Evolutionary conservation across 2,888 invertebrate genomes (phyloP).

Genomic region (Isoperla grammatica): DNA sequence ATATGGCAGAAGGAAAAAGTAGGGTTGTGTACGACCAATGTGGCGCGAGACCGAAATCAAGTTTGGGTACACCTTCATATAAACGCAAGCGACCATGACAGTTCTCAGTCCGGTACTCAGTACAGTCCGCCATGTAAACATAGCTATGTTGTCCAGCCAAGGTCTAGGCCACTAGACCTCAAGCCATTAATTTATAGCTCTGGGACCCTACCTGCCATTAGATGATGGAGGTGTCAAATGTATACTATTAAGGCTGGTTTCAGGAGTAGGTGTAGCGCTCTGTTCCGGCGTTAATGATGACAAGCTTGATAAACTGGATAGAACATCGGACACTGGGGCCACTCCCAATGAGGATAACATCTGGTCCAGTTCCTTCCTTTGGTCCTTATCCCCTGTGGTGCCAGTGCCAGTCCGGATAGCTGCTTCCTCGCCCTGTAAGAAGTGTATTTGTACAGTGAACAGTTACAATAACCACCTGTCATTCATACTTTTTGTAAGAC

Average conservation of each 20-base stretch:
- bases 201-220: conserved; percentile 5
- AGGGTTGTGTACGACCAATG: too few relatives aligned
- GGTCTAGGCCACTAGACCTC: too few relatives aligned
- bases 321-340: conserved; percentile 79
- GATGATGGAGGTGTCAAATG: conserved; percentile 39
- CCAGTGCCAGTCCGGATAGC: conserved; percentile 42
- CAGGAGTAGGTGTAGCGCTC: conserved; percentile 62
- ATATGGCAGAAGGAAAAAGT: too few relatives aligned
- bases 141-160: too few relatives aligned
- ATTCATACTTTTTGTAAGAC: not conserved
- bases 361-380: conserved; percentile 70
- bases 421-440: conserved; percentile 45
- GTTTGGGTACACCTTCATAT: too few relatives aligned
- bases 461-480: not conserved
- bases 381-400: conserved; percentile 44
- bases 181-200: not conserved
- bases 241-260: conserved; percentile 65
- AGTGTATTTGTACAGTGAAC: not conserved
- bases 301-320: conserved; percentile 76
- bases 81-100: too few relatives aligned
- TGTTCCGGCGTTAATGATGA: conserved; percentile 76
- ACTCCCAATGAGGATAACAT: conserved; percentile 82
- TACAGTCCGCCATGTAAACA: too few relatives aligned
- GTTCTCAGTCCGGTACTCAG: too few relatives aligned
- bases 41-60: too few relatives aligned